Conservation (phyloP, 2,113 vertebrate species). For the Dicentrarchus labrax region DNA sequence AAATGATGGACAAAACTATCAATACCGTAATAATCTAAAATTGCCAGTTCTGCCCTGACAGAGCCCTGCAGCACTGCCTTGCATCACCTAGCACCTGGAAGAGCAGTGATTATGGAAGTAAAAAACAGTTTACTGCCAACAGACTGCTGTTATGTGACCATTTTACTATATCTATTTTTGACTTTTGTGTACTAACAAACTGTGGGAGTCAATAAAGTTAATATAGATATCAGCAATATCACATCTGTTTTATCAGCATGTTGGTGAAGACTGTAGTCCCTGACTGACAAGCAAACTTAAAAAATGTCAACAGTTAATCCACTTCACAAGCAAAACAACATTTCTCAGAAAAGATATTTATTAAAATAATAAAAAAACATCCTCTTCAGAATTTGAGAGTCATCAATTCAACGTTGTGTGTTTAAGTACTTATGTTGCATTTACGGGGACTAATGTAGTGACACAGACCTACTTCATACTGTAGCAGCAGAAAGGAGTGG, state of each 20-base stretch:
- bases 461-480: not conserved
- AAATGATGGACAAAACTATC: no score
- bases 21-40: no score
- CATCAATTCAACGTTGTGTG: not conserved
- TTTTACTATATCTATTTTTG: no score
- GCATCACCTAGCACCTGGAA: no score
- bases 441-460: not conserved
- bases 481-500: not conserved
- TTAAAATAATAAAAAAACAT: not conserved
- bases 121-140: no score
- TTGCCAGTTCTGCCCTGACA: no score
- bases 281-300: not conserved
- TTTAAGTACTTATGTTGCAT: constrained; percentile 12
- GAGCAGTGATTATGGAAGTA: no score
- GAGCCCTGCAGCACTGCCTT: no score
- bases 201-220: not conserved
- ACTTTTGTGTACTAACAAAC: no score
- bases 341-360: constrained; percentile 12
- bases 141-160: no score
- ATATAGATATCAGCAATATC: not conserved
- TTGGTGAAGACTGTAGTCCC: not conserved
- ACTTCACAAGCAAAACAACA: not conserved
- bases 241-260: not conserved
- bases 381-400: not conserved
- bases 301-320: constrained; percentile 1